These are phyloP conservation scores for Choreutis nemorana DNA, from an alignment of 2,888 invertebrate species.

Conservation along the genomic window DNA sequence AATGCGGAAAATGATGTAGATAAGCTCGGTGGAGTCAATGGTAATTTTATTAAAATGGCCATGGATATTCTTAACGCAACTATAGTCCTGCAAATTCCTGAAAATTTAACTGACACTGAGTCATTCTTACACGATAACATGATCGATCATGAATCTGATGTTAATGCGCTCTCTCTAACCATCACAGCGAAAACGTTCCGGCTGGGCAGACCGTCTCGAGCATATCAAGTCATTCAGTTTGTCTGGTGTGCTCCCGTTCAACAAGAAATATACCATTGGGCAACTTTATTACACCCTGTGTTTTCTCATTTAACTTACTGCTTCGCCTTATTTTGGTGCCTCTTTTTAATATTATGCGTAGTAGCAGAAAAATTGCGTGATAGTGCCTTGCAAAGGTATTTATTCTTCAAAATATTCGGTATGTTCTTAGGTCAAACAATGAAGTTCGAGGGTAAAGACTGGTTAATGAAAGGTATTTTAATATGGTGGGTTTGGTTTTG, in stretches of 20 bases:
- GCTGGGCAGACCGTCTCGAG: constrained; percentile 20
- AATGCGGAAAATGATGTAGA: constrained; percentile 17
- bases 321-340: too few species aligned
- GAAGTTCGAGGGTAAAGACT: constrained; percentile 21
- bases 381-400: too few species aligned
- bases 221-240: constrained; percentile 20
- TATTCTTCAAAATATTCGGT: constrained; percentile 19
- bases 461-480: constrained; percentile 24
- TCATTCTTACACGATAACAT: too few species aligned
- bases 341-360: too few species aligned
- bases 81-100: too few species aligned
- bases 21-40: constrained; percentile 25
- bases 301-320: constrained; percentile 18
- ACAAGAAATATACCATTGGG: constrained; percentile 24
- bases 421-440: constrained; percentile 32
- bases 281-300: constrained; percentile 27
- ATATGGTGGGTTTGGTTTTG: constrained; percentile 40
- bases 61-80: constrained; percentile 25
- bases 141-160: too few species aligned
- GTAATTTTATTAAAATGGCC: constrained; percentile 17
- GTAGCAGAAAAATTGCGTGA: too few species aligned
- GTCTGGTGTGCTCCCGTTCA: constrained; percentile 31
- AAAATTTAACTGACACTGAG: too few species aligned
- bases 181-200: constrained; percentile 19
- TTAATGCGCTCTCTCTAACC: constrained; percentile 21